A percentile compares a stretch with the other conserved stretches of the same genome.
phyloP scores from a whole-genome alignment of 92 coral and sea anemone species.

The Muricea muricata region DNA sequence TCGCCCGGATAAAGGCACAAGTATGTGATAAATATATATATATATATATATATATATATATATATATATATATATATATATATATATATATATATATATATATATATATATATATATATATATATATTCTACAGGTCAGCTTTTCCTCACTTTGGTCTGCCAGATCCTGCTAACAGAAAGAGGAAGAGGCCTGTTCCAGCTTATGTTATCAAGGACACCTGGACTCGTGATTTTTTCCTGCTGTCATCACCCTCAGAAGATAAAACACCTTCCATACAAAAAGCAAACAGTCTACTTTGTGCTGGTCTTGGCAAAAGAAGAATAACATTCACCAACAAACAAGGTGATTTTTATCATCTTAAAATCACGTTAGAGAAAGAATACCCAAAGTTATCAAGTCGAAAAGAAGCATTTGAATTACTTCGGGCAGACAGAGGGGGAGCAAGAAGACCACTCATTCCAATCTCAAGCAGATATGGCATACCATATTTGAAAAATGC shows the following conservation, averaged over 20 bases:
- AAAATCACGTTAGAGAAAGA: conserved; percentile 40
- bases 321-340: conserved; percentile 48
- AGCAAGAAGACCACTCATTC: conserved; percentile 41
- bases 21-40: too few relatives aligned
- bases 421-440: conserved; percentile 60
- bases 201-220: conserved; percentile 22
- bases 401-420: conserved; percentile 53
- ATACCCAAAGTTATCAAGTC: conserved; percentile 44
- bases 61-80: too few relatives aligned
- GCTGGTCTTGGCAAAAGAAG: conserved; percentile 52
- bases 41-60: too few relatives aligned
- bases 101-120: too few relatives aligned
- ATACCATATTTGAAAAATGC: conserved; percentile 49
- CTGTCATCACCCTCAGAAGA: conserved; percentile 7
- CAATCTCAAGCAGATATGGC: conserved; percentile 49
- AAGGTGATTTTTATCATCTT: conserved; percentile 29
- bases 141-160: conserved; percentile 29
- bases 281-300: background rate
- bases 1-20: too few relatives aligned
- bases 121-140: conserved; percentile 22
- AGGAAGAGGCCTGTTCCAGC: conserved; percentile 3
- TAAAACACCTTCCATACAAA: conserved; percentile 27
- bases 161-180: background rate
- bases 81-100: too few relatives aligned
- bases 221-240: conserved; percentile 42